Conservation (phyloP, 1,140 invertebrate genomes). For the Trigoniulus corallinus region DNA sequence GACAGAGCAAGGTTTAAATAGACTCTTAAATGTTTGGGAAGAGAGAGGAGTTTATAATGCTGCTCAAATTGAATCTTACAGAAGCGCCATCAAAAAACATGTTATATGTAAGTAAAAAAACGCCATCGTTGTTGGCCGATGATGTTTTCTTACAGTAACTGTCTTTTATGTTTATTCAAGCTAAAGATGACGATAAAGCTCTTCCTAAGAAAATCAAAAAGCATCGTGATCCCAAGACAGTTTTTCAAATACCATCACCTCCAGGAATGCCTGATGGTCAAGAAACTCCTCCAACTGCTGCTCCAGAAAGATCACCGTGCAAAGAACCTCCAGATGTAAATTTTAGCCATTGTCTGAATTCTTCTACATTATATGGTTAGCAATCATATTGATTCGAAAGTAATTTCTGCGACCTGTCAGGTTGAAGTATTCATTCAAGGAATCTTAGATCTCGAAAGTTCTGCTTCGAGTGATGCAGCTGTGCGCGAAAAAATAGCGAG, state of each 20-base stretch:
- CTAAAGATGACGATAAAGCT: no score
- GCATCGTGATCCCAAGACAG: not conserved
- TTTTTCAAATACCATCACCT: no score
- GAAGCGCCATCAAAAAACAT: constrained; percentile 34
- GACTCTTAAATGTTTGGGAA: constrained; percentile 78
- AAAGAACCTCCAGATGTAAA: not conserved
- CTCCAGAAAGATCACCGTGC: not conserved
- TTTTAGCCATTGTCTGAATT: no score
- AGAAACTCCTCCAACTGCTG: not conserved
- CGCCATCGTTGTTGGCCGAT: no score
- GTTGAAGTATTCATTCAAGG: constrained; percentile 27
- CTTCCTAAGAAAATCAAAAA: no score
- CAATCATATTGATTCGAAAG: not conserved
- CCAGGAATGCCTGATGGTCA: not conserved
- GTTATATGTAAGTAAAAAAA: no score
- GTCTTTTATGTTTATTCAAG: no score
- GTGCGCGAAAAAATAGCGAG: constrained; percentile 84
- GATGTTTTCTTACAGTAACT: no score
- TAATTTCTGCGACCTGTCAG: constrained; percentile 15
- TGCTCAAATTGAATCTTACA: constrained; percentile 53
- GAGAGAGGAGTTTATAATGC: constrained; percentile 77
- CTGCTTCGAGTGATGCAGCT: constrained; percentile 80
- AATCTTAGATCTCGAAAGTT: constrained; percentile 73
- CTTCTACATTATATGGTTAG: no score
- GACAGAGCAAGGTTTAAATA: constrained; percentile 44